Conservation (phyloP, 2,888 invertebrate species). For the Pseudococcus jackbeardsleyi region DNA sequence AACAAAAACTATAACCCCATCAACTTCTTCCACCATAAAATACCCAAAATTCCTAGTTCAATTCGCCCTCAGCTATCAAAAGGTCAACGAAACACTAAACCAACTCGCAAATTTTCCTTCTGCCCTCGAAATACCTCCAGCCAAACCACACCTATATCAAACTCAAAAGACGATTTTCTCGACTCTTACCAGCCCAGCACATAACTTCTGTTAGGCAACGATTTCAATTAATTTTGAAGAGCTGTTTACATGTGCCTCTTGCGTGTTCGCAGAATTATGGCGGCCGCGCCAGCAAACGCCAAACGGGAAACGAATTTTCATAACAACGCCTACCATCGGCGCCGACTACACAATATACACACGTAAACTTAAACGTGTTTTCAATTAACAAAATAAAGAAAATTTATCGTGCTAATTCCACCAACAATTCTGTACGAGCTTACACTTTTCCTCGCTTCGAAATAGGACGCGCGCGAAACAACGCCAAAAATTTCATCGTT, state of each 20-base stretch:
- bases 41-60: no score
- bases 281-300: conserved; percentile 1
- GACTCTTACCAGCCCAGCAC: not conserved
- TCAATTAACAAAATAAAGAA: conserved; percentile 22
- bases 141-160: not conserved
- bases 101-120: no score
- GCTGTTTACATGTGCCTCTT: conserved; percentile 15
- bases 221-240: conserved; percentile 7
- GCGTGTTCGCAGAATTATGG: not conserved
- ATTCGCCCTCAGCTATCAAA: no score
- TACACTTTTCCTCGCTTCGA: not conserved
- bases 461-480: not conserved
- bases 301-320: conserved; percentile 18
- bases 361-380: not conserved
- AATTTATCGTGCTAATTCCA: not conserved
- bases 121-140: no score
- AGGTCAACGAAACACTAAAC: no score
- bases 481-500: not conserved
- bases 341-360: not conserved
- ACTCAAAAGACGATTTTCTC: not conserved
- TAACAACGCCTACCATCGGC: conserved; percentile 7
- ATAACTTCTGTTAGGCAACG: not conserved
- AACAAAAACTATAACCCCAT: no score
- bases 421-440: not conserved
- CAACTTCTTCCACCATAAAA: no score